Base-by-base conservation (phyloP, 2,888 invertebrate species). In the Platycnemis pennipes region DNA sequence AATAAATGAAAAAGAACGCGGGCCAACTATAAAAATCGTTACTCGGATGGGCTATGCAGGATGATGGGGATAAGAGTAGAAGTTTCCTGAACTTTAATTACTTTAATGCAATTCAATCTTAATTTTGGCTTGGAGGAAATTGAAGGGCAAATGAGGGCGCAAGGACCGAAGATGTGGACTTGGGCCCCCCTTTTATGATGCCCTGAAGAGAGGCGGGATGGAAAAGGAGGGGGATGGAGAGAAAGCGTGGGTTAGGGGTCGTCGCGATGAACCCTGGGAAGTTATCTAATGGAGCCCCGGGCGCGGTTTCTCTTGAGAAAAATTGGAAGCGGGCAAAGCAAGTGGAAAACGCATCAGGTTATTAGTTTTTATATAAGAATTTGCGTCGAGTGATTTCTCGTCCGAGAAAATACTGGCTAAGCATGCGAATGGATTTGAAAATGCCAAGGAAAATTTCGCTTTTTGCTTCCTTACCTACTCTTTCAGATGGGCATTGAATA, bases 101-200 rank as follows among this genome's bases (percentile, higher is more conserved):
- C 87, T 87, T 87, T 87, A 87, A 87, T 87, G 87, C 87, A 87
- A 45, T 87, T 87, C 46, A 87, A 77, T 77, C 77, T 77, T 77
- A 77, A 87, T 87, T 86, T 46, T 77, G 45, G 45, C 26, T 26
- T 3, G 45, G 46, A 87, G 87, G 87, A 46, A 44, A 87, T 87
- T 87, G 87, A 87, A 87, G 87, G 87, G 87, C n/a, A 87, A 87
- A 87, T 87, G 87, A 77, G 77, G 77, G 87, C 46, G 46, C n/a
- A 46, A 46, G 4, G 26, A 46, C 31, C 26, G 77, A 26, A 46
- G n/a, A 87, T 87, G 46, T 44, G 45, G 86, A 22, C 22, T 45
- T 46, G n/a, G 16, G 16, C 7, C 44, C 87, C 45, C 26, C 46
- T 87, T 87, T 44, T 87, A 46, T 87, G 87, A 87, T 46, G 87